Base-by-base conservation (phyloP, 2,113 vertebrate species). In the Heloderma charlesbogerti region DNA sequence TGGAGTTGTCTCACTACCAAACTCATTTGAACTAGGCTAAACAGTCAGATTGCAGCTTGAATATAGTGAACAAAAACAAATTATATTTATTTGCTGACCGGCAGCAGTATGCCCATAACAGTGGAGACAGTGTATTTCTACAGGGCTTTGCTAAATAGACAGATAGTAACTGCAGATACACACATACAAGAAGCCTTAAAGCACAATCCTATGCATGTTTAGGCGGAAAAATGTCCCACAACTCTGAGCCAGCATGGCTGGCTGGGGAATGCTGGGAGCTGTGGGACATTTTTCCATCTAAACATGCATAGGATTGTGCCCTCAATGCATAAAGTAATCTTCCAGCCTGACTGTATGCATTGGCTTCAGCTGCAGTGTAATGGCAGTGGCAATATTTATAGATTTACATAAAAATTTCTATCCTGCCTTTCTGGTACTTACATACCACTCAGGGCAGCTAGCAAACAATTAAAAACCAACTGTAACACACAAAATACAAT, bases 181-280 rank as follows among this genome's bases (percentile, higher is more conserved):
- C 40, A 31, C 6, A 10, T 45, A 75, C 0, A 0, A 0, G 0
- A 81, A 75, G 37, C 27, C 77, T 13, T 72, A 72, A 72, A 63
- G 60, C 60, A 63, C n/a, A n/a, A n/a, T n/a, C n/a, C n/a, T n/a
- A n/a, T n/a, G n/a, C n/a, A n/a, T n/a, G n/a, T n/a, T n/a, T n/a
- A n/a, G n/a, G n/a, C n/a, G n/a, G n/a, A n/a, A n/a, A n/a, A n/a
- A n/a, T n/a, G n/a, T n/a, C n/a, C n/a, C n/a, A n/a, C n/a, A n/a
- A n/a, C n/a, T n/a, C n/a, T n/a, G n/a, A n/a, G n/a, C n/a, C n/a
- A n/a, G n/a, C n/a, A n/a, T n/a, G n/a, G n/a, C n/a, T n/a, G n/a
- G n/a, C n/a, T n/a, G n/a, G n/a, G n/a, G n/a, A n/a, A n/a, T n/a
- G n/a, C n/a, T n/a, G n/a, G n/a, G n/a, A n/a, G n/a, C n/a, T n/a